Conservation (phyloP, 2,888 invertebrate species). For the Teleogryllus oceanicus region DNA sequence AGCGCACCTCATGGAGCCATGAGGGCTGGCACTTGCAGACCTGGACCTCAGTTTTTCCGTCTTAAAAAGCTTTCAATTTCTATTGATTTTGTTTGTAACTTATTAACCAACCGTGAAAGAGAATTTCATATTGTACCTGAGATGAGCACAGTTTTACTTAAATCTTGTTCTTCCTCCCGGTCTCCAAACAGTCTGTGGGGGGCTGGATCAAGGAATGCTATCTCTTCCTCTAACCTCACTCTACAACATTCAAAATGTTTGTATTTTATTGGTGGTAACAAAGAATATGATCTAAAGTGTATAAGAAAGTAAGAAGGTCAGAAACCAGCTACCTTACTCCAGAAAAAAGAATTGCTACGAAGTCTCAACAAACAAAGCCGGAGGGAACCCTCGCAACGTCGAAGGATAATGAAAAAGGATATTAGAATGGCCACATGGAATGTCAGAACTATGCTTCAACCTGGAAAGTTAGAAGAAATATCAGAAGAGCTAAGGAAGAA, state of each 20-base stretch:
- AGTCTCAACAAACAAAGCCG: too few species aligned
- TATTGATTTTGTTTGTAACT: slow-evolving; percentile 10
- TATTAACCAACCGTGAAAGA: background rate
- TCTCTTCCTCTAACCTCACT: slow-evolving; percentile 18
- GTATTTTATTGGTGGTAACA: slow-evolving; percentile 18
- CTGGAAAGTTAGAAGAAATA: too few species aligned
- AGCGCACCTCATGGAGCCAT: background rate
- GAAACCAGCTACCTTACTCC: too few species aligned
- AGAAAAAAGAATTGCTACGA: too few species aligned
- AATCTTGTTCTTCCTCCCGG: slow-evolving; percentile 18
- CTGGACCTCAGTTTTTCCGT: slow-evolving; percentile 18
- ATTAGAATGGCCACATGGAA: too few species aligned
- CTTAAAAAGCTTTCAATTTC: background rate
- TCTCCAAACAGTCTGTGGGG: slow-evolving; percentile 6
- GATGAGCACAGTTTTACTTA: background rate
- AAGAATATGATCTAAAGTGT: background rate
- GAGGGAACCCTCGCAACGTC: too few species aligned
- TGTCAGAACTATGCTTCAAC: too few species aligned
- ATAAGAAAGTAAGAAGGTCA: too few species aligned
- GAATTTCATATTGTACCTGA: slow-evolving; percentile 5
- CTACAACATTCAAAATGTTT: slow-evolving; percentile 18
- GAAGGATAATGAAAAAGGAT: too few species aligned
- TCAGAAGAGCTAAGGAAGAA: too few species aligned
- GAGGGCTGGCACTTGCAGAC: slow-evolving; percentile 4
- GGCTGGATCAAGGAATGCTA: background rate